A percentile compares a stretch with the other conserved stretches of the same genome.
Conservation (phyloP, 2,888 invertebrate species). For the Ditylenchus weischeri region DNA sequence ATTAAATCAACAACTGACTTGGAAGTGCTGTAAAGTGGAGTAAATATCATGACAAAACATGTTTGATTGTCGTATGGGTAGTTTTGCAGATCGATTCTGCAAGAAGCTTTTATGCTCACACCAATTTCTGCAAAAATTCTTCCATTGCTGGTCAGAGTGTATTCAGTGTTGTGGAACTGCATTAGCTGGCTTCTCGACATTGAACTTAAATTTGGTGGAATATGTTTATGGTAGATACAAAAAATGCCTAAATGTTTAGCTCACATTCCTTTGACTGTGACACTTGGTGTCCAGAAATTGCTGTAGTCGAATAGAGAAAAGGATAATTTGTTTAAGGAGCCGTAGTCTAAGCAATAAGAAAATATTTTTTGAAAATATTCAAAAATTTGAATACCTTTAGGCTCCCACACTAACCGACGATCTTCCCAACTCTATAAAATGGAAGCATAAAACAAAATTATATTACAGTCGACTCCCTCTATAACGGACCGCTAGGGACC, state of each 20-base stretch:
- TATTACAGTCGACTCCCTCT: too few relatives aligned
- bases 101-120: conserved; percentile 23
- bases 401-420: conserved; percentile 21
- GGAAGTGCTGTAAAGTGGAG: conserved; percentile 16
- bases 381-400: conserved; percentile 18
- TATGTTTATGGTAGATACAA: not conserved
- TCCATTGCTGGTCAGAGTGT: conserved; percentile 18
- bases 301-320: too few relatives aligned
- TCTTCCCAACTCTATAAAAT: conserved; percentile 21
- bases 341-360: conserved; percentile 9
- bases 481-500: too few relatives aligned
- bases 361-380: conserved; percentile 10
- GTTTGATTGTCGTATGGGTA: conserved; percentile 27
- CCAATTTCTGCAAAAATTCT: conserved; percentile 17
- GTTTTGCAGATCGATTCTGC: conserved; percentile 16
- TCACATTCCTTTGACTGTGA: conserved; percentile 27
- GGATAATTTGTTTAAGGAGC: too few relatives aligned
- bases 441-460: too few relatives aligned
- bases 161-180: conserved; percentile 22
- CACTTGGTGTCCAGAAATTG: conserved; percentile 18
- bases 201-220: conserved; percentile 7
- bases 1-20: conserved; percentile 3
- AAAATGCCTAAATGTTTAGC: not conserved
- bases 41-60: conserved; percentile 21
- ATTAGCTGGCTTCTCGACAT: conserved; percentile 14